phyloP scores from a whole-genome alignment of 2,888 invertebrate genomes.

The Polylopha cassiicola region DNA sequence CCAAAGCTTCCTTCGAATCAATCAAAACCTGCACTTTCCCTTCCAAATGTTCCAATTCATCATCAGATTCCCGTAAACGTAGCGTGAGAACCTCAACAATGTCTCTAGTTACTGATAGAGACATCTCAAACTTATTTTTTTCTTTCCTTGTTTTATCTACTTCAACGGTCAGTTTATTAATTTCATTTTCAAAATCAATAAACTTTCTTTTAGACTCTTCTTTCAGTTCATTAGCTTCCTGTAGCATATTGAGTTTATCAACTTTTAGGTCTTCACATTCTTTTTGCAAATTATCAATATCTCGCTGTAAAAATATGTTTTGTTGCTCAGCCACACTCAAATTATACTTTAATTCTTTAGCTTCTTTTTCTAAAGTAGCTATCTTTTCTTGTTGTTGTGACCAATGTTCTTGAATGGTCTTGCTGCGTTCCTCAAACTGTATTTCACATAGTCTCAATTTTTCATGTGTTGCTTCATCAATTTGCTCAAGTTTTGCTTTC shows the following conservation, averaged over 20 bases:
- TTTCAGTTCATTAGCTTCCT: conserved; percentile 51
- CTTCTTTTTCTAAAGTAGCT: conserved; percentile 51
- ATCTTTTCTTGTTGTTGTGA: conserved; percentile 53
- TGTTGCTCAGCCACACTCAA: conserved; percentile 49
- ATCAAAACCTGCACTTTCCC: conserved; percentile 51
- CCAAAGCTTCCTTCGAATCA: conserved; percentile 52
- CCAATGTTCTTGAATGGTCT: conserved; percentile 57
- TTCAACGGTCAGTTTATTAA: conserved; percentile 60
- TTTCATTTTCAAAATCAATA: conserved; percentile 63
- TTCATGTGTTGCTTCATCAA: conserved; percentile 64
- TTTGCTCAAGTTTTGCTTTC: conserved; percentile 67
- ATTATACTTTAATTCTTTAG: conserved; percentile 51
- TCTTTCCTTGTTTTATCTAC: conserved; percentile 66
- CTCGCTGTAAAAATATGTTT: conserved; percentile 44
- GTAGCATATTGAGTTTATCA: conserved; percentile 43
- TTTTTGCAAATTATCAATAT: conserved; percentile 46
- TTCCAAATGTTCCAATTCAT: conserved; percentile 76
- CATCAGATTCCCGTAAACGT: conserved; percentile 77
- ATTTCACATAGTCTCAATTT: conserved; percentile 68
- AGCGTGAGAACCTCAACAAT: conserved; percentile 78
- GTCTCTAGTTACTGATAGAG: conserved; percentile 76
- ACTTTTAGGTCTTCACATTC: conserved; percentile 45
- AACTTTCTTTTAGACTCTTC: conserved; percentile 54
- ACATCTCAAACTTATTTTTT: conserved; percentile 76
- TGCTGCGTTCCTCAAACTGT: conserved; percentile 66